These are phyloP conservation scores for Dynastes tityus DNA, from an alignment of 2,888 invertebrate genomes.

Conservation along the genomic window DNA sequence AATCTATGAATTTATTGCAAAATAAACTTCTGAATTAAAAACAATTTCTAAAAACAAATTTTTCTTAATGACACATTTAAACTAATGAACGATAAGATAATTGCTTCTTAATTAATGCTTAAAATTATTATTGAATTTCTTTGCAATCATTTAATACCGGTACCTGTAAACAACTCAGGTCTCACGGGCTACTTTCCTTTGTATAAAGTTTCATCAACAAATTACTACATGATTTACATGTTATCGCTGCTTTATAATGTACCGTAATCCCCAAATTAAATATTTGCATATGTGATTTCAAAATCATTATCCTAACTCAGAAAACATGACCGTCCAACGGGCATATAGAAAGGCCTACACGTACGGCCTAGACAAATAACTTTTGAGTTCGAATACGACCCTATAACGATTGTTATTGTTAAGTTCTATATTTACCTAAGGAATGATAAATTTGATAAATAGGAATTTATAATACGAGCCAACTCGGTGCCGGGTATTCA, in stretches of 20 bases:
- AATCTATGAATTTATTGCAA: no score
- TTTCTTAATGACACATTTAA: no score
- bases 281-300: constrained; percentile 19
- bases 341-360: not conserved
- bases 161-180: no score
- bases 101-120: no score
- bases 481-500: not conserved
- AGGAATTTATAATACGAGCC: constrained; percentile 6
- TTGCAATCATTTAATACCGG: no score
- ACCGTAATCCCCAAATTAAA: constrained; percentile 33
- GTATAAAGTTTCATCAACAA: no score
- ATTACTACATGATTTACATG: not conserved
- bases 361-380: not conserved
- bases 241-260: not conserved
- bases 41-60: no score
- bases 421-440: not conserved
- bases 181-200: no score
- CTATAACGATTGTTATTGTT: not conserved
- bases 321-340: constrained; percentile 8
- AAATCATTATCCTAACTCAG: not conserved
- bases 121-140: no score
- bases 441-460: constrained; percentile 3
- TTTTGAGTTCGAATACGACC: not conserved
- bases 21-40: no score
- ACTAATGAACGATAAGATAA: no score